phyloP scores from a whole-genome alignment of 2,888 invertebrate species.

The Rhingia rostrata region DNA sequence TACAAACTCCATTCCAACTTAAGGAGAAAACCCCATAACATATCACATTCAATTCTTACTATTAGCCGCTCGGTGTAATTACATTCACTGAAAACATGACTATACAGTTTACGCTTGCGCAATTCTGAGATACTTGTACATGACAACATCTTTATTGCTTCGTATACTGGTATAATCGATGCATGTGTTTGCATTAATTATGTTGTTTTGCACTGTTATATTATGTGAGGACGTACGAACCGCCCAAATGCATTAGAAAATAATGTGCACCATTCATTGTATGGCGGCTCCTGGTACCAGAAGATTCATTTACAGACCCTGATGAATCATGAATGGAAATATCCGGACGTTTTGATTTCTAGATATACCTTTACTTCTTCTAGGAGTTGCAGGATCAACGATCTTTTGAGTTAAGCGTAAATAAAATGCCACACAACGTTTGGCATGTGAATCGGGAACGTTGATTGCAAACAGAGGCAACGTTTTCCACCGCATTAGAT shows the following conservation, averaged over 20 bases:
- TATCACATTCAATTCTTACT: slow-evolving; percentile 16
- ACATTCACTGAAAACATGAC: slow-evolving; percentile 5
- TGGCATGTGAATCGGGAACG: neutral
- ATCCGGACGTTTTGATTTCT: neutral
- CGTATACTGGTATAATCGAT: neutral
- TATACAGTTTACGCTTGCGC: neutral
- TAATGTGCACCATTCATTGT: neutral
- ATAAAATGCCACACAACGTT: neutral
- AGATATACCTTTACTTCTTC: neutral
- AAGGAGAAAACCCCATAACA: slow-evolving; percentile 36
- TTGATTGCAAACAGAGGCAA: slow-evolving; percentile 4
- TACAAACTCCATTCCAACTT: slow-evolving; percentile 7
- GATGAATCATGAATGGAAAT: neutral
- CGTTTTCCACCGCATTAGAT: neutral
- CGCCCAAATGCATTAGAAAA: slow-evolving; percentile 1
- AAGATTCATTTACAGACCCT: neutral
- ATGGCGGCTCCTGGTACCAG: neutral
- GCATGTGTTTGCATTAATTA: slow-evolving; percentile 12
- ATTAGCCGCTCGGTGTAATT: slow-evolving; percentile 22
- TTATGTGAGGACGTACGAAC: slow-evolving; percentile 6
- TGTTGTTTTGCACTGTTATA: slow-evolving; percentile 2
- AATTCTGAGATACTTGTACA: neutral
- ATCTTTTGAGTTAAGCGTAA: slow-evolving; percentile 19
- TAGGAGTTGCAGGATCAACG: slow-evolving; percentile 21
- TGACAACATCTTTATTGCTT: neutral